Evolutionary conservation across 2,113 vertebrate species (phyloP).

Genomic region (Rhinichthys klamathensis): DNA sequence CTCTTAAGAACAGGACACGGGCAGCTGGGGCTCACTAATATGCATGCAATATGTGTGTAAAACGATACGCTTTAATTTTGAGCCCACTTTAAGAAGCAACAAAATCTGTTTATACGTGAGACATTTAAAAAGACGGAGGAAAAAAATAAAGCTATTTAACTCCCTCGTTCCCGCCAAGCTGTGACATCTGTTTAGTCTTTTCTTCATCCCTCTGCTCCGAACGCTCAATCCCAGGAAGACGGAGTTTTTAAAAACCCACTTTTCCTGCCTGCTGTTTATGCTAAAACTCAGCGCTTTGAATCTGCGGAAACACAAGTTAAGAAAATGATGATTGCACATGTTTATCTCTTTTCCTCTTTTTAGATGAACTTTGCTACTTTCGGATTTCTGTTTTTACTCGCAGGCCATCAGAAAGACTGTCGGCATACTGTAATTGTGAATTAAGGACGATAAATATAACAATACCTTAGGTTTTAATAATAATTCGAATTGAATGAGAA

Average conservation of each 20-base stretch:
- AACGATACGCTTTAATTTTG: constrained; percentile 97
- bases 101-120: constrained; percentile 94
- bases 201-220: constrained; percentile 50
- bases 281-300: constrained; percentile 39
- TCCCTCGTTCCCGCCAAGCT: constrained; percentile 71
- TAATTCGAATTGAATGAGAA: not conserved
- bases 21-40: constrained; percentile 99
- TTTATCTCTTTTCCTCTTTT: constrained; percentile 31
- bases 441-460: not conserved
- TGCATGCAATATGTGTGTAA: constrained; percentile 99
- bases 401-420: constrained; percentile 4
- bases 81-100: constrained; percentile 97
- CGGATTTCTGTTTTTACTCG: not conserved
- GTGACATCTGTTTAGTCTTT: constrained; percentile 74
- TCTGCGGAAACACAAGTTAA: constrained; percentile 43
- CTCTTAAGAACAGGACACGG: constrained; percentile 97
- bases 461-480: not conserved
- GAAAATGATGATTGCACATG: constrained; percentile 40
- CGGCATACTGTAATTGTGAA: not conserved
- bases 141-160: constrained; percentile 75
- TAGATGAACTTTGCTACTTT: constrained; percentile 34
- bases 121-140: constrained; percentile 83
- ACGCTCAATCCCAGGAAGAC: constrained; percentile 42
- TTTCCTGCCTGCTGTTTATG: constrained; percentile 38
- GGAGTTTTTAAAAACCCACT: constrained; percentile 39